Conservation (phyloP, 2,888 invertebrate species). For the Habrosyne pyritoides region DNA sequence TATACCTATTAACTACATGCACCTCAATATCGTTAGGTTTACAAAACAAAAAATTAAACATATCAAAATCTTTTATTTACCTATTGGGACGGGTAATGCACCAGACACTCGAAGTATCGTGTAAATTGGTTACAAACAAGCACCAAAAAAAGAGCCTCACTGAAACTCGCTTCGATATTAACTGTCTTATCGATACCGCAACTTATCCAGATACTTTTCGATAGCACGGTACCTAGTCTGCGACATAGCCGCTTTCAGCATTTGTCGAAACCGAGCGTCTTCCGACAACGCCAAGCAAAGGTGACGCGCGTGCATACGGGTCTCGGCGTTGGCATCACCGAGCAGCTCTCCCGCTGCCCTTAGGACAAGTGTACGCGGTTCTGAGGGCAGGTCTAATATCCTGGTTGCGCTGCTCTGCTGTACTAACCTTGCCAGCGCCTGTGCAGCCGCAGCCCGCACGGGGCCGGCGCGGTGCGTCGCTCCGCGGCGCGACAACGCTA, state of each 20-base stretch:
- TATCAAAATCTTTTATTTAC: background rate
- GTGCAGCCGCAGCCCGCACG: conserved; percentile 92
- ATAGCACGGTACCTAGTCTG: conserved; percentile 91
- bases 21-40: background rate
- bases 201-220: conserved; percentile 89
- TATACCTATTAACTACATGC: background rate
- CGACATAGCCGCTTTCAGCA: conserved; percentile 91
- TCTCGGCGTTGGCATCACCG: conserved; percentile 93
- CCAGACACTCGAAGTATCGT: background rate
- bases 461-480: conserved; percentile 93
- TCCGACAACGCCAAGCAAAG: conserved; percentile 89
- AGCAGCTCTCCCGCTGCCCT: conserved; percentile 92
- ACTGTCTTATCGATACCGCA: conserved; percentile 60
- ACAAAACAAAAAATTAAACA: background rate
- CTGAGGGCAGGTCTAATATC: conserved; percentile 88
- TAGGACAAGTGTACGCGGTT: conserved; percentile 91
- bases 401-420: conserved; percentile 89
- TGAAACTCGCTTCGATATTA: conserved; percentile 3
- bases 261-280: conserved; percentile 89
- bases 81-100: background rate
- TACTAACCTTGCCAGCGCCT: conserved; percentile 88
- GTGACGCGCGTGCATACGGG: conserved; percentile 91
- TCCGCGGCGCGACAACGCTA: conserved; percentile 87
- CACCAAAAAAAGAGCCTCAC: conserved; percentile 3
- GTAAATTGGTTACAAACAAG: background rate